Percentiles rank a stretch among this genome's conserved stretches.
phyloP scores from a whole-genome alignment of 2,888 invertebrate species.

The Epistrophella euchroma region DNA sequence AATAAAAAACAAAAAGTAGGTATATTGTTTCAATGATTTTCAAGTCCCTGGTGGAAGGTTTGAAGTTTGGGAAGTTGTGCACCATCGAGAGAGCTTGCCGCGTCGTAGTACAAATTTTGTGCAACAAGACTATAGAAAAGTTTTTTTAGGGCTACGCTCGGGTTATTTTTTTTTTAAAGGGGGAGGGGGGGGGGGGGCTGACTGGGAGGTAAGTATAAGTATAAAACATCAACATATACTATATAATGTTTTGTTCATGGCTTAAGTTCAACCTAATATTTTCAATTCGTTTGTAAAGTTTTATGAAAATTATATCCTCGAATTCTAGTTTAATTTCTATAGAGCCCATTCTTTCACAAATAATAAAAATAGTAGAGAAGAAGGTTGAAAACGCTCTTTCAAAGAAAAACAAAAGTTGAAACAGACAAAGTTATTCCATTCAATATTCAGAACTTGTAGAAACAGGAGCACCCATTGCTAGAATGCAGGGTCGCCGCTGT shows the following conservation, averaged over 20 bases:
- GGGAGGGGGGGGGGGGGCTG: no score
- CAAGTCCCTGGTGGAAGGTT: conserved; percentile 5
- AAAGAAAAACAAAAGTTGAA: conserved; percentile 71
- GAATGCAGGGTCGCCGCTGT: conserved; percentile 23
- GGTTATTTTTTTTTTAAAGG: conserved; percentile 1
- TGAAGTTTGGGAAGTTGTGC: conserved; percentile 12
- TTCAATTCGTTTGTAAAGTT: conserved; percentile 63
- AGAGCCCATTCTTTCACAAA: conserved; percentile 23
- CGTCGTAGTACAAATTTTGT: conserved; percentile 14
- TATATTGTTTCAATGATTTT: conserved; percentile 29
- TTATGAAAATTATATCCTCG: conserved; percentile 60
- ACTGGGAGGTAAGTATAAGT: neutral
- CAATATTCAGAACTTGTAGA: conserved; percentile 62
- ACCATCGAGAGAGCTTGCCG: neutral
- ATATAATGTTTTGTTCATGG: conserved; percentile 31
- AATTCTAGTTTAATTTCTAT: conserved; percentile 49
- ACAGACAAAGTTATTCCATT: conserved; percentile 73
- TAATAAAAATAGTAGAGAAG: neutral
- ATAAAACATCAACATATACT: neutral
- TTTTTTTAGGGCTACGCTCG: conserved; percentile 40
- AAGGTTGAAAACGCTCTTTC: conserved; percentile 19
- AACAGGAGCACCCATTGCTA: conserved; percentile 22
- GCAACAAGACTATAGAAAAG: conserved; percentile 51
- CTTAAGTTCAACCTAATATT: conserved; percentile 53
- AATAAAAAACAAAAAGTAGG: conserved; percentile 35